phyloP scores from a whole-genome alignment of 2,113 vertebrate species.

The Trematomus loennbergii region DNA sequence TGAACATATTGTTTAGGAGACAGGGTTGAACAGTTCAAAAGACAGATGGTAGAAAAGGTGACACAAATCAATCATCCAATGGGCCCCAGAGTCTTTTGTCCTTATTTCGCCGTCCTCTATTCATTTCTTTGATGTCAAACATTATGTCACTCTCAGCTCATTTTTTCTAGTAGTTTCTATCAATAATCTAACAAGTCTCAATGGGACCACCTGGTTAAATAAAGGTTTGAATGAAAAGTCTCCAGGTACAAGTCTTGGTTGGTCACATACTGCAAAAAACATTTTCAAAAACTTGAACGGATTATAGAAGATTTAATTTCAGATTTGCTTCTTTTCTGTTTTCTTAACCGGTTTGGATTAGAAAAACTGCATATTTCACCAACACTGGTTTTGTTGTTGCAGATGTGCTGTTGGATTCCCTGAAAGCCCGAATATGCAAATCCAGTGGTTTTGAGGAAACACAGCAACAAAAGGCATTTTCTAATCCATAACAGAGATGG shows the following conservation, averaged over 20 bases:
- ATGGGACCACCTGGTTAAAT: no score
- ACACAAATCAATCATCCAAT: constrained; percentile 3
- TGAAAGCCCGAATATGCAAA: background rate
- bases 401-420: background rate
- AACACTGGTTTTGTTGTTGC: background rate
- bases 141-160: background rate
- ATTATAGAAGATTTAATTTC: background rate
- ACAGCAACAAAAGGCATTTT: background rate
- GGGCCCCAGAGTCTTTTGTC: background rate
- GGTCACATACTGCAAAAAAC: background rate
- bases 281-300: background rate
- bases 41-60: background rate
- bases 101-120: background rate
- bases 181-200: background rate
- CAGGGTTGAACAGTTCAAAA: background rate
- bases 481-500: background rate
- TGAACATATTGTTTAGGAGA: background rate
- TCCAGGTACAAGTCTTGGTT: background rate
- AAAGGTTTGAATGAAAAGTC: no score
- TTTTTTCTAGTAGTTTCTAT: background rate
- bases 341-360: background rate
- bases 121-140: constrained; percentile 10
- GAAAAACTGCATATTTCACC: background rate
- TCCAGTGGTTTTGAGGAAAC: background rate
- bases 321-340: constrained; percentile 3